Base-by-base conservation (phyloP, 2,888 invertebrate genomes). In the Chrysina gloriosa region DNA sequence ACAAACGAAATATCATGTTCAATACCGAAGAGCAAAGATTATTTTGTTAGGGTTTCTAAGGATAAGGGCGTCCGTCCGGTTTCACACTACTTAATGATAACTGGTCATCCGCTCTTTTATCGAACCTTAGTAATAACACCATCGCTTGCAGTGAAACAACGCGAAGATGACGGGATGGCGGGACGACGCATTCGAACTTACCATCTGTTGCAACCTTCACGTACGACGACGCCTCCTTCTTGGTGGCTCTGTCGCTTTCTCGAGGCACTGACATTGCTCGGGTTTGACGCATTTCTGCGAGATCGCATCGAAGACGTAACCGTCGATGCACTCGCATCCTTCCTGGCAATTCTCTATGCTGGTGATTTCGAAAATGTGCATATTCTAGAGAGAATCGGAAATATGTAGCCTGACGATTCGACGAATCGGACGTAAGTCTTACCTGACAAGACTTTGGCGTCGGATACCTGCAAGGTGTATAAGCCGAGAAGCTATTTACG, bases 371-470 rank as follows among this genome's bases (percentile, higher is more conserved):
- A 48, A 50, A 6, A 14, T 16, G 23, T 64, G 64, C 64, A 52
- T 64, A 19, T 64, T 64, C 48, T 63, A 21, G 9, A 47, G 50
- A 4, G 23, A n/a, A 23, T 4, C 2, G 11, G 16, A 16, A 31
- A 16, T 54, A 21, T 5, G 3, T 54, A 14, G 14, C 7, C 31
- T 54, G 9, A 6, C 23, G 9, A 7, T n/a, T n/a, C 7, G 39
- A 39, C 3, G 39, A 39, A 6, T 34, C 34, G 5, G 3, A 4
- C 2, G 23, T 11, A 7, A 23, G 11, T 16, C 14, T 58, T 78
- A 88, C 88, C 84, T 87, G 89, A 83, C 94, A 94, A 0, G 94
- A 93, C 34, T 88, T 83, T 0, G 90, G 91, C 69, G 92, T 90
- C 0, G 85, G 84, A 0, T 90, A 86, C 70, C 89, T 87, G 76